Percentiles rank a stretch among this genome's conserved stretches.
Conservation (phyloP, 2,888 invertebrate genomes). For the Nipponacmea schrenckii region DNA sequence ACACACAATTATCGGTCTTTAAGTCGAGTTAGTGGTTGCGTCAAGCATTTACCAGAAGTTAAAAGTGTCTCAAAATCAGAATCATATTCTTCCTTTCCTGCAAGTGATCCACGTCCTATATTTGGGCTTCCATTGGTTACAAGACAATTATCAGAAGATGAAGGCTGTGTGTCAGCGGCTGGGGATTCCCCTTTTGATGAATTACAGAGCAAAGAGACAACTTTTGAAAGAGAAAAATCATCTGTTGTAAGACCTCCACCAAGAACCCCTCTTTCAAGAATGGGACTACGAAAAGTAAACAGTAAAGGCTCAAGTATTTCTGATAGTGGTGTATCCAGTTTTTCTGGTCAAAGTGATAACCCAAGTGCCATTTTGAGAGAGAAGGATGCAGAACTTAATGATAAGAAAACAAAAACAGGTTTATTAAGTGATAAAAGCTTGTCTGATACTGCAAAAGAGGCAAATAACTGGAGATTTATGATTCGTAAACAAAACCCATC, state of each 20-base stretch:
- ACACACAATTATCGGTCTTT: not conserved
- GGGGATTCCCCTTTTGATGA: not conserved
- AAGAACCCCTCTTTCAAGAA: not conserved
- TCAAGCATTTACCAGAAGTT: not conserved
- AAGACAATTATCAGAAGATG: slow-evolving; percentile 39
- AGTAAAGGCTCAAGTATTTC: slow-evolving; percentile 43
- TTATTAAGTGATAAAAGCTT: not conserved
- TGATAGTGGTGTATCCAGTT: slow-evolving; percentile 59
- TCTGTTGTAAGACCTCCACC: not conserved
- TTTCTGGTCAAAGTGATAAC: slow-evolving; percentile 47
- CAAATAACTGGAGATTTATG: slow-evolving; percentile 1
- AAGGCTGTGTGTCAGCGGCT: slow-evolving; percentile 12
- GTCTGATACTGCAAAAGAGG: not conserved
- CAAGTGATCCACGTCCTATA: slow-evolving; percentile 2
- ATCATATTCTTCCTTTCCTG: not conserved
- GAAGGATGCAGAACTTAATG: slow-evolving; percentile 8
- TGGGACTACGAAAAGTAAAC: slow-evolving; percentile 31
- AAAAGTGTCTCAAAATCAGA: not conserved
- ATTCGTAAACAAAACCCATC: not conserved
- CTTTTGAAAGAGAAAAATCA: not conserved
- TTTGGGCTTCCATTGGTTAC: slow-evolving; percentile 43
- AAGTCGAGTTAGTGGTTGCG: not conserved
- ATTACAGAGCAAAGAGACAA: not conserved
- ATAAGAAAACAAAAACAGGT: not conserved
- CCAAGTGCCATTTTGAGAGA: slow-evolving; percentile 37